A percentile compares a stretch with the other conserved stretches of the same genome.
Evolutionary conservation across 2,113 vertebrate genomes (phyloP).

Genomic region (Acrocephalus arundinaceus): DNA sequence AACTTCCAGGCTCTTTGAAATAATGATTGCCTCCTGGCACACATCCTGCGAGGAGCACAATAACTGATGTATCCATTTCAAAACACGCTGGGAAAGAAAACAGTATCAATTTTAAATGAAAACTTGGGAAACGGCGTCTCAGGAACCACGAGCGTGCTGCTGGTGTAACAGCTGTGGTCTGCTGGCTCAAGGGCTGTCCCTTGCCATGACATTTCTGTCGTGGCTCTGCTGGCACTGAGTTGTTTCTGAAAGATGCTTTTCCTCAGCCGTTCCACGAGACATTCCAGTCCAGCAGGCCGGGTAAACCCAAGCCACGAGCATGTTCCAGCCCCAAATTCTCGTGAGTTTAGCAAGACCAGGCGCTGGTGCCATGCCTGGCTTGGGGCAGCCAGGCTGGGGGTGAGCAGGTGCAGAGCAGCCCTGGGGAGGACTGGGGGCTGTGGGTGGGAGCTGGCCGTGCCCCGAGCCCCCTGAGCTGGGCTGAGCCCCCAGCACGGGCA

Average conservation of each 20-base stretch:
- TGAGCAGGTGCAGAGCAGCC: background rate
- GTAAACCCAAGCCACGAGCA: rapidly evolving
- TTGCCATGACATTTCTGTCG: rapidly evolving
- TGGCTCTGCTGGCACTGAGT: background rate
- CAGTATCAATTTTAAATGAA: background rate
- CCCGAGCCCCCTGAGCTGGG: background rate
- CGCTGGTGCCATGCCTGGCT: rapidly evolving
- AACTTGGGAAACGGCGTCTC: background rate
- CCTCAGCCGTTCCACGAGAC: background rate
- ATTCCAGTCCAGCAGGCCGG: background rate
- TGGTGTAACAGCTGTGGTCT: background rate
- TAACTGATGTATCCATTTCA: background rate
- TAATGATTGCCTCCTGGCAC: background rate
- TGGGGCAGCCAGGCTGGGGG: background rate
- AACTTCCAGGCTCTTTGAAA: background rate
- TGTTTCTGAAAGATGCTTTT: background rate
- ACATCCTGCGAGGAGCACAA: background rate
- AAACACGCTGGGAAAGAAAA: background rate
- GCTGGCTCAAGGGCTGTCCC: background rate
- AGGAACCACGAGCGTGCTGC: rapidly evolving
- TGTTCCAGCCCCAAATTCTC: background rate
- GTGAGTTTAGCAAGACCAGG: background rate
- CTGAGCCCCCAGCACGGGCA: background rate
- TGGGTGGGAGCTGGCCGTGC: background rate
- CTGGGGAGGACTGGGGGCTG: background rate